These are phyloP conservation scores for Euglossa dilemma DNA, from an alignment of 1,140 invertebrate genomes.

Conservation along the genomic window DNA sequence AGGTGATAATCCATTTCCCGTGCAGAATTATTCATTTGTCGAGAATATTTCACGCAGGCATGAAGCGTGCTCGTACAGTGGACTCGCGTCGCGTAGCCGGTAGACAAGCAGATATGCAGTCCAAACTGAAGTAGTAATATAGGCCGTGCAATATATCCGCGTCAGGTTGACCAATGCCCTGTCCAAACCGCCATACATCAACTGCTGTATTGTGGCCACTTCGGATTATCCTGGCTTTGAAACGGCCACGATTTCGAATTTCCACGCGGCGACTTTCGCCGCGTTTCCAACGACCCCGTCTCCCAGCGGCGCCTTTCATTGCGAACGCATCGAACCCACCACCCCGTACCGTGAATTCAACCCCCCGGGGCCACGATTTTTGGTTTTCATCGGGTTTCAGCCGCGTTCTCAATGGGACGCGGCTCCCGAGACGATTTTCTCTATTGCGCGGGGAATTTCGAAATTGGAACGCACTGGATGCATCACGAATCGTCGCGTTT, in stretches of 20 bases:
- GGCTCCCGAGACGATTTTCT: neutral
- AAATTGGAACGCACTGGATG: neutral
- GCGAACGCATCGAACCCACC: neutral
- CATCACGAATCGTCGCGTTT: neutral
- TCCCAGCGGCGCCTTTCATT: slow-evolving; percentile 8
- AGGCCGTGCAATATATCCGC: slow-evolving; percentile 68
- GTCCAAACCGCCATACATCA: slow-evolving; percentile 70
- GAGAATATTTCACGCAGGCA: slow-evolving; percentile 14
- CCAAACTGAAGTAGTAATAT: slow-evolving; percentile 66
- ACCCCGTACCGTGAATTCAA: neutral
- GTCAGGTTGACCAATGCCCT: slow-evolving; percentile 71
- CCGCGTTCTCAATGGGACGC: no score
- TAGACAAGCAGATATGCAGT: slow-evolving; percentile 59
- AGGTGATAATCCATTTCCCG: slow-evolving; percentile 8
- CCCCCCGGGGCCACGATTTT: neutral
- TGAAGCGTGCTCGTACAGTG: neutral
- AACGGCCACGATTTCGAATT: slow-evolving; percentile 57
- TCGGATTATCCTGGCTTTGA: slow-evolving; percentile 66
- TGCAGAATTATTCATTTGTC: slow-evolving; percentile 37
- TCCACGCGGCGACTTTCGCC: slow-evolving; percentile 47
- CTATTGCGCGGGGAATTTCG: neutral
- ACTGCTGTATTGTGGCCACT: slow-evolving; percentile 67
- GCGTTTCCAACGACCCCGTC: slow-evolving; percentile 27
- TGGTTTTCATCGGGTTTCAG: slow-evolving; percentile 1
- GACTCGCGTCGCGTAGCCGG: neutral